Percentiles rank a stretch among this genome's conserved stretches.
Conservation (phyloP, 2,888 invertebrate species). For the Latrodectus elegans region DNA sequence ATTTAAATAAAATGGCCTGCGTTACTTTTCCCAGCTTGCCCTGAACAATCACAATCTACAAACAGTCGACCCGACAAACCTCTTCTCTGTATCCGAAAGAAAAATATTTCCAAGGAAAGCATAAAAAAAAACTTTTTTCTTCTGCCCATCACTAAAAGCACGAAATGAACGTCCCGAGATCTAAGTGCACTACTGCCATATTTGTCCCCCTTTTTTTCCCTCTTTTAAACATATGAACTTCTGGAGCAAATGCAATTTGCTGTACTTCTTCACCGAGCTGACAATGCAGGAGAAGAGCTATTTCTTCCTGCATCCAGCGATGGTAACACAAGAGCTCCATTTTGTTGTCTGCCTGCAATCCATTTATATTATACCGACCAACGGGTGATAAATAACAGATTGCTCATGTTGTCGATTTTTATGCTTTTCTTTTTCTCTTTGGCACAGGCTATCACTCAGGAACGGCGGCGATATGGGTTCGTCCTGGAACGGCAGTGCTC, state of each 20-base stretch:
- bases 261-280: background rate
- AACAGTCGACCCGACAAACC: background rate
- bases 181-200: constrained; percentile 47
- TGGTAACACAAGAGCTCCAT: constrained; percentile 19
- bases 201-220: constrained; percentile 25
- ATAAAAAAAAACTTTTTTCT: too few species aligned
- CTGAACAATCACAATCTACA: constrained; percentile 3
- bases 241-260: constrained; percentile 45
- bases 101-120: background rate
- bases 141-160: background rate
- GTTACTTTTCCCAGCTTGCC: background rate
- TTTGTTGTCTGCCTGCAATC: constrained; percentile 51
- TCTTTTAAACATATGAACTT: constrained; percentile 39
- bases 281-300: background rate
- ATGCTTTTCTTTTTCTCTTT: constrained; percentile 22
- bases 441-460: constrained; percentile 90
- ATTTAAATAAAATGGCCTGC: background rate
- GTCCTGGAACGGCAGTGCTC: constrained; percentile 92
- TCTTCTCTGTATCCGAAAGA: background rate
- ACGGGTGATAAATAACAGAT: constrained; percentile 61
- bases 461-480: constrained; percentile 91
- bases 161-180: constrained; percentile 37
- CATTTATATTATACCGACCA: constrained; percentile 57
- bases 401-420: constrained; percentile 41
- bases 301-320: constrained; percentile 19